Percentiles rank a stretch among this genome's conserved stretches.
Evolutionary conservation across 2,888 invertebrate species (phyloP).

Genomic region (Willowsia nigromaculata): DNA sequence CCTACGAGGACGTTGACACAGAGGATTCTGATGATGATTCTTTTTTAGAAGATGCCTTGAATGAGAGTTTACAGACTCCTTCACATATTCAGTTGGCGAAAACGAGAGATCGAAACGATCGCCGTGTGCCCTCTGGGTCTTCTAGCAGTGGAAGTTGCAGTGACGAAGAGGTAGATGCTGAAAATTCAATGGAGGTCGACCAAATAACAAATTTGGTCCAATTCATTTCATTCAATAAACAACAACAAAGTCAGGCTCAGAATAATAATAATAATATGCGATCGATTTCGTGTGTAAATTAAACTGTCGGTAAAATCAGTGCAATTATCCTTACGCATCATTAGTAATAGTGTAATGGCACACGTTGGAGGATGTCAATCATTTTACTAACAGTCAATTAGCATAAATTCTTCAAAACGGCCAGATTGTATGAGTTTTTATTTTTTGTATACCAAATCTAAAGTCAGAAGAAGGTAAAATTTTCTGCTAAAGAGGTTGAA

Average conservation of each 20-base stretch:
- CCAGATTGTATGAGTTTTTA: conserved; percentile 32
- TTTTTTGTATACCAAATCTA: conserved; percentile 31
- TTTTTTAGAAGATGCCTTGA: conserved; percentile 76
- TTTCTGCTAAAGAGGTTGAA: conserved; percentile 8
- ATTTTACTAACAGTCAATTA: conserved; percentile 24
- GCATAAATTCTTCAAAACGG: conserved; percentile 14
- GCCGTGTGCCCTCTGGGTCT: conserved; percentile 76
- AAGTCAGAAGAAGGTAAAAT: no score
- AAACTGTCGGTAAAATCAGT: conserved; percentile 11
- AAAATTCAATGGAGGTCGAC: conserved; percentile 82
- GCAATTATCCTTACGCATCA: neutral
- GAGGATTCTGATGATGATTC: conserved; percentile 75
- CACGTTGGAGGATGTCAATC: conserved; percentile 18
- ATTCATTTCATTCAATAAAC: conserved; percentile 82
- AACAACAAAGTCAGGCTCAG: conserved; percentile 58
- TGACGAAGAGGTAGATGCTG: conserved; percentile 71
- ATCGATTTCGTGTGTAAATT: conserved; percentile 36
- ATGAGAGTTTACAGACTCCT: conserved; percentile 61
- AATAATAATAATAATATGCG: conserved; percentile 10
- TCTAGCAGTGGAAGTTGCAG: conserved; percentile 72
- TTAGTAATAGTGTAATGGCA: neutral
- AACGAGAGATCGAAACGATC: conserved; percentile 73
- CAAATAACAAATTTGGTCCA: conserved; percentile 84
- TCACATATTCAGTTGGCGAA: conserved; percentile 46
- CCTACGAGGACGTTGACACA: conserved; percentile 57